Conservation (phyloP, 2,797 vertebrate genomes). For the Xenopus petersii region DNA sequence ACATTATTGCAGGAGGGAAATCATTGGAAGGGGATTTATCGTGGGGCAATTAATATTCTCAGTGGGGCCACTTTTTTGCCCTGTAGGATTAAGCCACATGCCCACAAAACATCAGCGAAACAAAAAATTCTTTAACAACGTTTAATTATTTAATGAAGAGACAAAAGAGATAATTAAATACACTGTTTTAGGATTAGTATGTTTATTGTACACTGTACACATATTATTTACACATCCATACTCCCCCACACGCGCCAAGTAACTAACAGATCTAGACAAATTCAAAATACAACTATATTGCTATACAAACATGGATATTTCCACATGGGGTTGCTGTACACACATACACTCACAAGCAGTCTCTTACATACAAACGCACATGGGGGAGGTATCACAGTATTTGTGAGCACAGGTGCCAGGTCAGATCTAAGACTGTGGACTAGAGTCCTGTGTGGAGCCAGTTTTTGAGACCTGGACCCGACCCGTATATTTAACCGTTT, state of each 20-base stretch:
- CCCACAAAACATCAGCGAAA: too few species aligned
- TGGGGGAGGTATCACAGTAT: background rate
- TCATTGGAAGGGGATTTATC: too few species aligned
- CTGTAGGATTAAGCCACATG: too few species aligned
- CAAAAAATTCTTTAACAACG: conserved; percentile 11
- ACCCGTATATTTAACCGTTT: too few species aligned
- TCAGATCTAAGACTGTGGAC: too few species aligned
- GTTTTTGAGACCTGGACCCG: too few species aligned
- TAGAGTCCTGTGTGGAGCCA: too few species aligned
- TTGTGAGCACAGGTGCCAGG: too few species aligned
- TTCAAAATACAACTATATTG: conserved; percentile 7
- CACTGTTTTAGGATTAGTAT: conserved; percentile 9
- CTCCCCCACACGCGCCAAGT: background rate
- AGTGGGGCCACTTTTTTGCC: too few species aligned
- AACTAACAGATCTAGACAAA: background rate
- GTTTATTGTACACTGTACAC: conserved; percentile 39
- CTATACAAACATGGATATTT: conserved; percentile 20
- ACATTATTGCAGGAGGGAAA: too few species aligned
- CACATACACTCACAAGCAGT: background rate
- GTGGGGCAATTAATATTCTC: too few species aligned
- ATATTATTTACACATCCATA: conserved; percentile 14
- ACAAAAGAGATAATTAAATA: conserved; percentile 22
- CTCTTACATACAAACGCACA: conserved; percentile 1
- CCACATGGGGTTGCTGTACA: background rate
- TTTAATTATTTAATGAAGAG: conserved; percentile 11